Evolutionary conservation across 2,888 invertebrate genomes (phyloP), one percentile per base, ranked within the genome.

Genomic region (Limnephilus marmoratus): DNA sequence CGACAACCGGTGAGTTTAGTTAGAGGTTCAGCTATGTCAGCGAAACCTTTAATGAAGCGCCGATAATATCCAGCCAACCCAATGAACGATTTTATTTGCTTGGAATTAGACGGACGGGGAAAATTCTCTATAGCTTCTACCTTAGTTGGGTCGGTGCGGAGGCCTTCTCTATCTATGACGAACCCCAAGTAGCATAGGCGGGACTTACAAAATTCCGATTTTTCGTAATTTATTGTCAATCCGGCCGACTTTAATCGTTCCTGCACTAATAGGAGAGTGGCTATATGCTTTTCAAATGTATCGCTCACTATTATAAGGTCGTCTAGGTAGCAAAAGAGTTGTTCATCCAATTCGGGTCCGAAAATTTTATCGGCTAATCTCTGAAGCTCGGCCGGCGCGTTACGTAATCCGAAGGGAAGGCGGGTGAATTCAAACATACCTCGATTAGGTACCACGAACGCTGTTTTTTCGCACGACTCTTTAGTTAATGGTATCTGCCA

Each of bases 101-200:
- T 93, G 24, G 90, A 18, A 31, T 31, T 93, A 18, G 37, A 29
- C 5, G 93, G 93, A 29, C 45, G 85, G 45, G 93, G 93, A 49
- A 68, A 92, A 18, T 93, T 85, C 80, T 91, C 90, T 18, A 93
- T 92, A 13, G 89, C 90, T 34, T 85, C 18, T 13, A 93, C 49
- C 92, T 93, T 93, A 9, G 49, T 49, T 3, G 94, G 94, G 85
- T 94, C 91, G 0, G 94, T 94, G n/a, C 85, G 92, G 29, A 93
- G 90, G 37, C 92, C 92, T 34, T 85, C 68, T 1, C 18, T 29
- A 34, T 90, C 49, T 29, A 92, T 85, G 12, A 90, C 24, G 53
- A 82, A 80, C 53, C 92, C 92, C 37, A 92, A 85, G n/a, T n/a
- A n/a, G n/a, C n/a, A n/a, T n/a, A n/a, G n/a, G n/a, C n/a, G n/a